Conservation (phyloP, 2,888 invertebrate species). For the Tinea semifulvella region DNA sequence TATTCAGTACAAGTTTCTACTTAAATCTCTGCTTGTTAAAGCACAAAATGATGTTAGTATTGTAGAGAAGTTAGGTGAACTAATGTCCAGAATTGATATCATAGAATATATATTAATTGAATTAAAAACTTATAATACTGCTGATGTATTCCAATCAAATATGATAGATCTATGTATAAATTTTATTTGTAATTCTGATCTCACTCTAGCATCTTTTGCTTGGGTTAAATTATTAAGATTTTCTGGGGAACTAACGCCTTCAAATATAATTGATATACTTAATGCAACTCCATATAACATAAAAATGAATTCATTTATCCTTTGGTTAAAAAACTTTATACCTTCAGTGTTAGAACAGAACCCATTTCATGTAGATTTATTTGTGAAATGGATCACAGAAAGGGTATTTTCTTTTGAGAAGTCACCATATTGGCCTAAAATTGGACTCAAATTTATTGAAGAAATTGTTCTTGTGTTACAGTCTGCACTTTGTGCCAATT, state of each 20-base stretch:
- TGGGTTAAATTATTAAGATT: conserved; percentile 54
- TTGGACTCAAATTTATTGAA: conserved; percentile 53
- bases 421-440: conserved; percentile 60
- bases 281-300: conserved; percentile 46
- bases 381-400: conserved; percentile 57
- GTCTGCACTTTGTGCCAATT: too few species aligned
- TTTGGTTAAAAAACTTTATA: conserved; percentile 54
- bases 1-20: conserved; percentile 36
- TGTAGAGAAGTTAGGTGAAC: conserved; percentile 30
- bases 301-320: conserved; percentile 50
- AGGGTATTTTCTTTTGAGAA: conserved; percentile 52
- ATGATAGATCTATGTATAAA: conserved; percentile 40
- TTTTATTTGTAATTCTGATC: conserved; percentile 47
- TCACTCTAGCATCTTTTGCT: conserved; percentile 55
- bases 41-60: conserved; percentile 28
- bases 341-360: conserved; percentile 49
- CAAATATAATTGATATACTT: conserved; percentile 42
- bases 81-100: conserved; percentile 49
- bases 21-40: conserved; percentile 39
- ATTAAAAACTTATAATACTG: conserved; percentile 35
- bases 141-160: conserved; percentile 38
- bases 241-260: conserved; percentile 28
- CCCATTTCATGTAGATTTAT: conserved; percentile 52
- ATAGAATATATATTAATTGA: conserved; percentile 52
- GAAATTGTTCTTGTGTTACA: conserved; percentile 43